These are phyloP conservation scores for Benthosema pterotum DNA, from an alignment of 2,797 vertebrate species.

Conservation along the genomic window DNA sequence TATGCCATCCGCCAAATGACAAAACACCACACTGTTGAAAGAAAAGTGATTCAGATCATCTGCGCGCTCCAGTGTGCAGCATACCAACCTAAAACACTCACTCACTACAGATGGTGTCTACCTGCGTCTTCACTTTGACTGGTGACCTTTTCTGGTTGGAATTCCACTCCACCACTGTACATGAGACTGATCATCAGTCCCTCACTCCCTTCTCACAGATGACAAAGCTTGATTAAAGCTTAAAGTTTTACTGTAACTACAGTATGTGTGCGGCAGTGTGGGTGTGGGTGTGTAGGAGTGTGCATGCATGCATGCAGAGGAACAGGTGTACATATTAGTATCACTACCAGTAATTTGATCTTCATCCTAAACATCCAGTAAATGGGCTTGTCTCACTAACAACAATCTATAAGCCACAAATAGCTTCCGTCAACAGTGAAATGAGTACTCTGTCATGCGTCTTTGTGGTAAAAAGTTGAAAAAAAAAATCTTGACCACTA, in stretches of 20 bases:
- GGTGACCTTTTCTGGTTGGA: slow-evolving; percentile 27
- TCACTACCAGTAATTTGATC: slow-evolving; percentile 1
- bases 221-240: slow-evolving; percentile 40
- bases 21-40: background rate
- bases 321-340: background rate
- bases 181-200: slow-evolving; percentile 16
- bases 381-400: background rate
- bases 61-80: background rate
- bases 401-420: background rate
- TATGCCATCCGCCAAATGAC: too few species aligned
- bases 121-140: slow-evolving; percentile 25
- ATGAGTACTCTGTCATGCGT: background rate
- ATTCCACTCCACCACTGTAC: slow-evolving; percentile 38
- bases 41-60: background rate
- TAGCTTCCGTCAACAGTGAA: background rate
- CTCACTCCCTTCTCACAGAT: slow-evolving; percentile 16
- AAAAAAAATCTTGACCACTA: too few species aligned
- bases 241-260: slow-evolving; percentile 46
- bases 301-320: slow-evolving; percentile 2
- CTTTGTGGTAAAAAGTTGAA: background rate
- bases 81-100: background rate
- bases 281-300: slow-evolving; percentile 13
- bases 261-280: background rate
- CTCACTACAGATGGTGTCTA: slow-evolving; percentile 28
- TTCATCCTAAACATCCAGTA: background rate